Evolutionary conservation across 2,113 vertebrate genomes (phyloP).

Genomic region (Saguinus midas): DNA sequence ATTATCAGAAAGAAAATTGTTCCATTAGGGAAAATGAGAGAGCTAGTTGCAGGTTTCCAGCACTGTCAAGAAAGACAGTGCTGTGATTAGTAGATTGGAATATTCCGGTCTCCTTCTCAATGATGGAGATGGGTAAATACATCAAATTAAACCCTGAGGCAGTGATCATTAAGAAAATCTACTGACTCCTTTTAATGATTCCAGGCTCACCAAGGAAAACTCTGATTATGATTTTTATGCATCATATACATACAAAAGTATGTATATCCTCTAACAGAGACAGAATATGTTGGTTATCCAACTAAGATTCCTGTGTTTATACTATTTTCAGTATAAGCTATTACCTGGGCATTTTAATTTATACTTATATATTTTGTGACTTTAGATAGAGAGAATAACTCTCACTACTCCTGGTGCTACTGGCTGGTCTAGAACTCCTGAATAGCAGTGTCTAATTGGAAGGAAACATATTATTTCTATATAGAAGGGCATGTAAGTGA

Average conservation of each 20-base stretch:
- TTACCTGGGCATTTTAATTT: background rate
- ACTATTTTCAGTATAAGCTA: background rate
- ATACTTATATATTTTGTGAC: background rate
- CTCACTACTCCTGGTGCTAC: background rate
- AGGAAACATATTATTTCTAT: background rate
- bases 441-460: background rate
- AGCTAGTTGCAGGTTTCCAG: background rate
- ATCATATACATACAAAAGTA: too few relatives aligned
- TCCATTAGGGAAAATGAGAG: background rate
- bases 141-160: slow-evolving; percentile 6
- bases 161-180: background rate
- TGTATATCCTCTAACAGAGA: background rate
- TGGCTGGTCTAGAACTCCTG: background rate
- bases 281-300: background rate
- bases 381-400: background rate
- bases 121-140: background rate
- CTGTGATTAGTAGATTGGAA: background rate
- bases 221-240: background rate
- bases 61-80: background rate
- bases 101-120: background rate
- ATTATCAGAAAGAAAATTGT: background rate
- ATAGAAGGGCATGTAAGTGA: background rate
- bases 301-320: background rate
- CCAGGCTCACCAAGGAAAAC: background rate
- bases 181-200: background rate